Conservation (phyloP, 1,140 invertebrate genomes). For the Maconellicoccus hirsutus region DNA sequence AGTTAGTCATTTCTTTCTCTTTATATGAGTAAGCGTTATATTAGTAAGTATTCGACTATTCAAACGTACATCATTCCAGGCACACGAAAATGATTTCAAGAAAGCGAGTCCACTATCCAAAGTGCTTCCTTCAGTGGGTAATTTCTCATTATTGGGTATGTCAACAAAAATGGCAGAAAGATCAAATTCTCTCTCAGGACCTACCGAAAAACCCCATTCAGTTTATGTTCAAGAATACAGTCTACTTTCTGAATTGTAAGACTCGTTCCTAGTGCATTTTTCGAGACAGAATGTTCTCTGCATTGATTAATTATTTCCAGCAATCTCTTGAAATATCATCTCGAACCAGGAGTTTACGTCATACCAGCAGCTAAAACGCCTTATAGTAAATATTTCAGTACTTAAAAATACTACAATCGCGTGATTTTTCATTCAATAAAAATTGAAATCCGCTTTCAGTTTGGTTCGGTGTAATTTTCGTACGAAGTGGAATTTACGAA, state of each 20-base stretch:
- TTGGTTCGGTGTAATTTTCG: slow-evolving; percentile 89
- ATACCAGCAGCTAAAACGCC: slow-evolving; percentile 76
- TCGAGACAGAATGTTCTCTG: background rate
- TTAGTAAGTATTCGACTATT: too few relatives aligned
- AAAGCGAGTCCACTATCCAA: background rate
- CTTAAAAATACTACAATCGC: slow-evolving; percentile 1
- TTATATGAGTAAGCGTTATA: too few relatives aligned
- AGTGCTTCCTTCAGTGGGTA: background rate
- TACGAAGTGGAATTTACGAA: slow-evolving; percentile 73
- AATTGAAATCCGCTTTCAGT: slow-evolving; percentile 48
- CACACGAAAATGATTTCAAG: background rate
- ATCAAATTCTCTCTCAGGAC: background rate
- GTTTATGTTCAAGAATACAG: slow-evolving; percentile 24
- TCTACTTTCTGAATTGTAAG: slow-evolving; percentile 26
- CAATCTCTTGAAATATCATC: slow-evolving; percentile 24
- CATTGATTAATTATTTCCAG: slow-evolving; percentile 21
- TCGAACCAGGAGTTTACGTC: slow-evolving; percentile 66
- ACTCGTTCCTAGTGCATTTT: background rate
- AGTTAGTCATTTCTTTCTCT: background rate
- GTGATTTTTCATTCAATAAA: slow-evolving; percentile 25
- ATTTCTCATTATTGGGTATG: background rate
- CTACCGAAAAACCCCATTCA: background rate
- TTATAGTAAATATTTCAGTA: slow-evolving; percentile 43
- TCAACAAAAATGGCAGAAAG: background rate
- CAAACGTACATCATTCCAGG: background rate